phyloP scores from a whole-genome alignment of 2,888 invertebrate genomes.

The Hybos culiciformis region DNA sequence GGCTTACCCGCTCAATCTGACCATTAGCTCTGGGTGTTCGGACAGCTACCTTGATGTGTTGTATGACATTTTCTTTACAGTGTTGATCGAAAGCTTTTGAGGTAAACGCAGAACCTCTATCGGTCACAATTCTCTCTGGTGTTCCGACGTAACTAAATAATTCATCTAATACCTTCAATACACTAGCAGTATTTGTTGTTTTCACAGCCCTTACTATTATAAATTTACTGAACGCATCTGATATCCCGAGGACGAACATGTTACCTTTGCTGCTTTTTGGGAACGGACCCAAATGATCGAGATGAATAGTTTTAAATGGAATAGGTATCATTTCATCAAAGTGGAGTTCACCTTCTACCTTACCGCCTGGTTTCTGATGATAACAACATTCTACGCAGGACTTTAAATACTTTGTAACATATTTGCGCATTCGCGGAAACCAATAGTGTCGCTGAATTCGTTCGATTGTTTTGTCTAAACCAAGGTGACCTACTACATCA shows the following conservation, averaged over 20 bases:
- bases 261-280: slow-evolving; percentile 8
- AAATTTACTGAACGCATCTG: slow-evolving; percentile 14
- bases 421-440: slow-evolving; percentile 27
- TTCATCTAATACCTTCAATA: slow-evolving; percentile 7
- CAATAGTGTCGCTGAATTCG: slow-evolving; percentile 24
- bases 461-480: slow-evolving; percentile 16
- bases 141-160: slow-evolving; percentile 14
- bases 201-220: slow-evolving; percentile 12
- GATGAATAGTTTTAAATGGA: slow-evolving; percentile 12
- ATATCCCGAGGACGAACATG: slow-evolving; percentile 9
- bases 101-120: slow-evolving; percentile 21
- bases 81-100: no score
- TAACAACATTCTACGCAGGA: slow-evolving; percentile 22
- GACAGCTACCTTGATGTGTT: slow-evolving; percentile 17
- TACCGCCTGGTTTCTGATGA: slow-evolving; percentile 19
- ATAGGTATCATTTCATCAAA: slow-evolving; percentile 14
- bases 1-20: slow-evolving; percentile 13
- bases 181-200: slow-evolving; percentile 11
- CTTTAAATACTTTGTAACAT: slow-evolving; percentile 26
- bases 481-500: slow-evolving; percentile 12
- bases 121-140: slow-evolving; percentile 16
- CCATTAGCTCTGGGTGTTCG: slow-evolving; percentile 16
- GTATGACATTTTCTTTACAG: no score
- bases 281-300: slow-evolving; percentile 12
- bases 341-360: slow-evolving; percentile 20